Percentiles rank a stretch among this genome's conserved stretches.
Evolutionary conservation across 2,797 vertebrate genomes (phyloP).

Genomic region (Somateria mollissima): DNA sequence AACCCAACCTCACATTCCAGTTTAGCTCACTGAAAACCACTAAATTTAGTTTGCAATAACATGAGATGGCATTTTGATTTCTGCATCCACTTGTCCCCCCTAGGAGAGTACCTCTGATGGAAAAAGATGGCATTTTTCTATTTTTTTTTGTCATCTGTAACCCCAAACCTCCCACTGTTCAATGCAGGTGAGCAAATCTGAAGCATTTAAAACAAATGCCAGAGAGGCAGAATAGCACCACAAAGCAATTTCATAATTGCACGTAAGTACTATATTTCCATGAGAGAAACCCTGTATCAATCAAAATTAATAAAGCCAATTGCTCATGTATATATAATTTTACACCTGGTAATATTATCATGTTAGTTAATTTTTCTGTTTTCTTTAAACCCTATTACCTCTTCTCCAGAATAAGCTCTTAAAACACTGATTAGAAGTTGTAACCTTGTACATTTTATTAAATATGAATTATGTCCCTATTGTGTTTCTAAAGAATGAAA

Average conservation of each 20-base stretch:
- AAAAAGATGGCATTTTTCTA: neutral
- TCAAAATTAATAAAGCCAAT: neutral
- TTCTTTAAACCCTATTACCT: conserved; percentile 5
- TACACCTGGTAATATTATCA: neutral
- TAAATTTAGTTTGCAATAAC: neutral
- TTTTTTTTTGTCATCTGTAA: neutral
- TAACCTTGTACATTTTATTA: neutral
- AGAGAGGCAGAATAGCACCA: neutral
- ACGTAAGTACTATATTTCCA: neutral
- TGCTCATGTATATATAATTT: conserved; percentile 16
- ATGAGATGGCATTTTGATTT: neutral
- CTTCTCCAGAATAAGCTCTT: conserved; percentile 18
- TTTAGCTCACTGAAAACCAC: neutral
- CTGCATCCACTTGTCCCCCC: neutral
- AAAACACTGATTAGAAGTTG: conserved; percentile 4
- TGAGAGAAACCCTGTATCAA: neutral
- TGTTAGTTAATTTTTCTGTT: conserved; percentile 25
- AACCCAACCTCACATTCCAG: neutral
- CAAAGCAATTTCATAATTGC: neutral
- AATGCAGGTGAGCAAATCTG: neutral
- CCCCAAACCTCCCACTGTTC: neutral
- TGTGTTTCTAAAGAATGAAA: conserved; percentile 3
- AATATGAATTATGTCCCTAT: neutral
- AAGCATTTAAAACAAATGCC: neutral
- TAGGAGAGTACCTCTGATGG: neutral